Evolutionary conservation across 2,888 invertebrate genomes (phyloP).

Genomic region (Busseola fusca): DNA sequence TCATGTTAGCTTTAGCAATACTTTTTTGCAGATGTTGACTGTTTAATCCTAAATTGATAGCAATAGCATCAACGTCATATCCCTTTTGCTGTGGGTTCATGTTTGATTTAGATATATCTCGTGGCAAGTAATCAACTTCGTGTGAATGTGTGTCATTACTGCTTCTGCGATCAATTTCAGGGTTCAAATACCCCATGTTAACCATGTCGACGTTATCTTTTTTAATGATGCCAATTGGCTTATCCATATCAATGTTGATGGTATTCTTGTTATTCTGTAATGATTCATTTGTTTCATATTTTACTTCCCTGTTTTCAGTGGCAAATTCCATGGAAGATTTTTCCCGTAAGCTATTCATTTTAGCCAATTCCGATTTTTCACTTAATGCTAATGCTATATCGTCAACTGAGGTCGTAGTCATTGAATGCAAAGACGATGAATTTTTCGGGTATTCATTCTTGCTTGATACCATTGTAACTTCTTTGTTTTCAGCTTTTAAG

Average conservation of each 20-base stretch:
- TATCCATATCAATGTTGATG: constrained; percentile 67
- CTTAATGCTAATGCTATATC: constrained; percentile 81
- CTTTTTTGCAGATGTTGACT: constrained; percentile 77
- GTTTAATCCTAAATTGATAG: constrained; percentile 83
- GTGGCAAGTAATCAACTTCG: constrained; percentile 66
- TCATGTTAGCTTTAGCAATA: constrained; percentile 68
- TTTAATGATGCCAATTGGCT: constrained; percentile 71
- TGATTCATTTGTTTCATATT: constrained; percentile 68
- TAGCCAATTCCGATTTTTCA: constrained; percentile 82
- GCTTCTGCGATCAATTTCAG: constrained; percentile 76
- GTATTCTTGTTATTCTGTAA: constrained; percentile 71
- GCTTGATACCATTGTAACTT: constrained; percentile 58
- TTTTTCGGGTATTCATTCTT: constrained; percentile 78
- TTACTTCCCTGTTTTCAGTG: constrained; percentile 69
- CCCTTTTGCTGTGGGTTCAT: constrained; percentile 75
- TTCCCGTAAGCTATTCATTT: constrained; percentile 76
- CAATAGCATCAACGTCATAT: constrained; percentile 82
- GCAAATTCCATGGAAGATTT: constrained; percentile 69
- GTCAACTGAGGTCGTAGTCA: constrained; percentile 76
- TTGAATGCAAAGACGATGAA: constrained; percentile 67
- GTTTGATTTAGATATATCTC: constrained; percentile 72
- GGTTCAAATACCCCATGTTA: constrained; percentile 86
- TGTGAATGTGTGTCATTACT: constrained; percentile 71
- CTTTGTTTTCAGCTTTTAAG: constrained; percentile 72
- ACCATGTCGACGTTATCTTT: constrained; percentile 85